Percentiles rank a stretch among this genome's conserved stretches.
phyloP scores from a whole-genome alignment of 2,113 vertebrate genomes.

The Tragelaphus buxtoni region DNA sequence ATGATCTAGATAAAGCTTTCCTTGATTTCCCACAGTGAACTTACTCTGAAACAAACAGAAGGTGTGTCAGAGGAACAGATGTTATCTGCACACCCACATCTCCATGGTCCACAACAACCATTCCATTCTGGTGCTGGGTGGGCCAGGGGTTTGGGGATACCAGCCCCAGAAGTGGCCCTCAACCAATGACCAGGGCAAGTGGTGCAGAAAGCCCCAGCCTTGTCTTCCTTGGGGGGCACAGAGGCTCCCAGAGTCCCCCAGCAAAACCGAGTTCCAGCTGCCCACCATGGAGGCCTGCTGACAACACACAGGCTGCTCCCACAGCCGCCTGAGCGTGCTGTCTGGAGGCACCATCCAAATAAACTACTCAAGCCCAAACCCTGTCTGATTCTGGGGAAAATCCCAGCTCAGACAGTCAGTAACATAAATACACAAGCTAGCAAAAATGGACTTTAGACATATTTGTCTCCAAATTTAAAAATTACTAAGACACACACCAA shows the following conservation, averaged over 20 bases:
- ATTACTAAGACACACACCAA: not conserved
- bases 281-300: too few relatives aligned
- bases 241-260: not conserved
- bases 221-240: not conserved
- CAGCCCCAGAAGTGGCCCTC: not conserved
- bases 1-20: not conserved
- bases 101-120: not conserved
- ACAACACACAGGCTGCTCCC: not conserved
- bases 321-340: not conserved
- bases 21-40: not conserved
- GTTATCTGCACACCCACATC: not conserved
- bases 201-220: not conserved
- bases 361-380: not conserved
- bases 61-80: not conserved
- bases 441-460: not conserved
- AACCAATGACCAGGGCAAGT: not conserved
- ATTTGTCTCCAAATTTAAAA: not conserved
- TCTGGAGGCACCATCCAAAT: not conserved
- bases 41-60: not conserved
- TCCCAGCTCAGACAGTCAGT: not conserved
- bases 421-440: not conserved
- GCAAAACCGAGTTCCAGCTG: not conserved
- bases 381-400: not conserved
- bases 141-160: not conserved
- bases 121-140: rapidly evolving